Evolutionary conservation across 2,113 vertebrate species (phyloP).

Genomic region (Xiphophorus maculatus): DNA sequence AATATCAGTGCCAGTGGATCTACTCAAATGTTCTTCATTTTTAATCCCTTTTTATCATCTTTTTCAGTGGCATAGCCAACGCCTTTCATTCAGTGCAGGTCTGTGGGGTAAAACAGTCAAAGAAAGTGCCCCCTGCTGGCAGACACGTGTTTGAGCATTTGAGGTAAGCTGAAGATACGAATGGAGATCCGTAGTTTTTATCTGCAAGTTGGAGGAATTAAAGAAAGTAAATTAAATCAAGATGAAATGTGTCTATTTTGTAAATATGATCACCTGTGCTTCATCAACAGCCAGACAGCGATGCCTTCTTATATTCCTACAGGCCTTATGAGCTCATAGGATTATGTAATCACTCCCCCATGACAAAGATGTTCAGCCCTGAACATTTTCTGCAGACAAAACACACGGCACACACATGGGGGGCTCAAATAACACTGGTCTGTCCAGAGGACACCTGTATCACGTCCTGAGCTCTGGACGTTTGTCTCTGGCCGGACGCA

Average conservation of each 20-base stretch:
- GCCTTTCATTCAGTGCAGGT: conserved; percentile 50
- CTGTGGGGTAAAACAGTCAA: conserved; percentile 43
- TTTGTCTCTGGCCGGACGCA: conserved; percentile 35
- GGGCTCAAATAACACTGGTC: conserved; percentile 47
- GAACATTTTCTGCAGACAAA: conserved; percentile 56
- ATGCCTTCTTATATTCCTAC: conserved; percentile 70
- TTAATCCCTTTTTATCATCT: conserved; percentile 21
- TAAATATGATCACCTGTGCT: conserved; percentile 20
- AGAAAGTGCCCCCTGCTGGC: conserved; percentile 71
- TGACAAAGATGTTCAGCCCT: conserved; percentile 69
- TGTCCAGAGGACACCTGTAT: conserved; percentile 22
- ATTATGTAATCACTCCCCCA: conserved; percentile 74
- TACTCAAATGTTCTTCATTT: conserved; percentile 20
- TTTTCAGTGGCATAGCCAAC: conserved; percentile 42
- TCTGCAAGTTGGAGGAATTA: conserved; percentile 16
- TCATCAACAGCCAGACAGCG: conserved; percentile 52
- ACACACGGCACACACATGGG: conserved; percentile 61
- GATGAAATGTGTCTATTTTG: neutral
- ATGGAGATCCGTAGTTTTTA: conserved; percentile 35
- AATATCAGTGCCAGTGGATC: neutral
- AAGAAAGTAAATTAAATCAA: neutral
- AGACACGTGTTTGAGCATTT: conserved; percentile 55
- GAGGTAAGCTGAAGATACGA: conserved; percentile 9
- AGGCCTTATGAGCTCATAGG: conserved; percentile 71
- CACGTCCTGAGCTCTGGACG: conserved; percentile 19